phyloP scores from a whole-genome alignment of 92 coral and sea anemone species.

The Bergia sp. region DNA sequence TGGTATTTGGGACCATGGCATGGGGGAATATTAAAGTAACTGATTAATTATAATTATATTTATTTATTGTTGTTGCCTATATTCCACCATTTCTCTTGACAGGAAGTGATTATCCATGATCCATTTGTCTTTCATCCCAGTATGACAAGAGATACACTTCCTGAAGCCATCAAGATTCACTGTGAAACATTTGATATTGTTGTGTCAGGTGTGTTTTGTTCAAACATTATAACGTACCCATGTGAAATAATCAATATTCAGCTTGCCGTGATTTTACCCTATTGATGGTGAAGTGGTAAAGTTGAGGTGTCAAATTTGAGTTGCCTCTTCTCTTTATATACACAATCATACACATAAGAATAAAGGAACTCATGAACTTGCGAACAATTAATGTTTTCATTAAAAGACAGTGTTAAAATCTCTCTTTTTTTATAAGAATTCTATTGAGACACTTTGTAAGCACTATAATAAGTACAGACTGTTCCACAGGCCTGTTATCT shows the following conservation, averaged over 20 bases:
- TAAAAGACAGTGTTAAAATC: no score
- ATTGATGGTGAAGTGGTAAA: background rate
- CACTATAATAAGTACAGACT: no score
- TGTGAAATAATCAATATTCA: background rate
- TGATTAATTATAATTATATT: no score
- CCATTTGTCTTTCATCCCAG: slow-evolving; percentile 52
- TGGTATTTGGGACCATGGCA: no score
- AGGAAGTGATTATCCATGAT: slow-evolving; percentile 52
- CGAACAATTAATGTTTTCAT: no score
- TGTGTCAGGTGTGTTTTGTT: slow-evolving; percentile 47
- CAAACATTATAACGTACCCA: background rate
- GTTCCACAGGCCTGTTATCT: no score
- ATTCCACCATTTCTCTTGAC: background rate
- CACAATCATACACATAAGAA: background rate
- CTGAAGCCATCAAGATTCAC: slow-evolving; percentile 35
- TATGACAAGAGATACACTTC: slow-evolving; percentile 34
- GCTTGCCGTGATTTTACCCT: background rate
- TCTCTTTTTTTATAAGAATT: no score
- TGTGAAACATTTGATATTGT: slow-evolving; percentile 50
- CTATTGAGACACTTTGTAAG: no score
- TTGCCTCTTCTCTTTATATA: background rate
- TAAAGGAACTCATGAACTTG: no score
- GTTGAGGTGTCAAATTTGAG: background rate
- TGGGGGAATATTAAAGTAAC: no score
- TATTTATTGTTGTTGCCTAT: background rate